phyloP scores from a whole-genome alignment of 2,888 invertebrate genomes.

The Orthosia incerta region DNA sequence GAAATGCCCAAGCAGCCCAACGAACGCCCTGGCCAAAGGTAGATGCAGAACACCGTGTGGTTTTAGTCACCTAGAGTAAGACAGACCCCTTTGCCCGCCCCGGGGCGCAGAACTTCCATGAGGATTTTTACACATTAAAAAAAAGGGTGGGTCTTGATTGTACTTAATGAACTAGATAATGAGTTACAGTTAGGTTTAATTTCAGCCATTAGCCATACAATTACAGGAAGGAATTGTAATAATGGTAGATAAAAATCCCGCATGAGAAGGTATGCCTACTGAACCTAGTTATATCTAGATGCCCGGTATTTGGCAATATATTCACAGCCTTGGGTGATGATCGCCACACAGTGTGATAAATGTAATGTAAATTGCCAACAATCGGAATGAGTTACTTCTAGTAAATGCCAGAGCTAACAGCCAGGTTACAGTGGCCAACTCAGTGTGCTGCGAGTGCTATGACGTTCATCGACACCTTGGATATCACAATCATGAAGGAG shows the following conservation, averaged over 20 bases:
- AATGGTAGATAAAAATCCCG: not conserved
- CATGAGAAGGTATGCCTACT: not conserved
- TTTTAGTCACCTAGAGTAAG: too few relatives aligned
- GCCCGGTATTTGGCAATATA: slow-evolving; percentile 52
- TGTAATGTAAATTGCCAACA: slow-evolving; percentile 48
- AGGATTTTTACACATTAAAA: too few relatives aligned
- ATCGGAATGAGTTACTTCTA: slow-evolving; percentile 35
- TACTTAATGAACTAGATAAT: not conserved
- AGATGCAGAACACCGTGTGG: too few relatives aligned
- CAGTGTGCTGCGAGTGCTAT: slow-evolving; percentile 2
- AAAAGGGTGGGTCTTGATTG: not conserved
- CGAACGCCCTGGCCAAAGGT: too few relatives aligned
- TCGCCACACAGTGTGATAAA: slow-evolving; percentile 39
- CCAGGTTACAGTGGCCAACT: slow-evolving; percentile 28
- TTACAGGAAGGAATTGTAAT: not conserved
- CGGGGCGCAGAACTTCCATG: too few relatives aligned
- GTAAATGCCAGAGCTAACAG: slow-evolving; percentile 29
- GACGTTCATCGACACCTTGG: slow-evolving; percentile 41
- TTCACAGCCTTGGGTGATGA: slow-evolving; percentile 47
- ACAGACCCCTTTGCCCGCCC: too few relatives aligned
- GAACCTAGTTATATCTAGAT: not conserved
- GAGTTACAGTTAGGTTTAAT: not conserved
- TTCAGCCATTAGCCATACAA: not conserved
- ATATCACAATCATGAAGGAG: not conserved
- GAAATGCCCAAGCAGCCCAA: too few relatives aligned